Conservation (phyloP, 2,888 invertebrate genomes). For the Drosophila colorata region DNA sequence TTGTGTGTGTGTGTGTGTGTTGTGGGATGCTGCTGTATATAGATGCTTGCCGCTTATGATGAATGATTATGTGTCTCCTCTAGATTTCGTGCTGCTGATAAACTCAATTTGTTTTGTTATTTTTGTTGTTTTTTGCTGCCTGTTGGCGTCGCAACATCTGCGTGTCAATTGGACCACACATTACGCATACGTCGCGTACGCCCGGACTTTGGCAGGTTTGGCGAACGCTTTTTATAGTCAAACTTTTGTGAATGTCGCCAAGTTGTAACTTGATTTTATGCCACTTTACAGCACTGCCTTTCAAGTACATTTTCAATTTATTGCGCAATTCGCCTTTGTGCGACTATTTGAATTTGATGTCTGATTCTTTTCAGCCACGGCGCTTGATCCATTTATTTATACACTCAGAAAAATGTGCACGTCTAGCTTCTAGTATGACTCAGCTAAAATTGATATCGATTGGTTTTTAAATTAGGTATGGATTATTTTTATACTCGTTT, state of each 20-base stretch:
- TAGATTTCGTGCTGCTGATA: slow-evolving; percentile 67
- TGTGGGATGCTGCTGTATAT: slow-evolving; percentile 8
- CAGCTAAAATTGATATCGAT: neutral
- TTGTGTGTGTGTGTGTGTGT: neutral
- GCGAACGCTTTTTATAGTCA: slow-evolving; percentile 45
- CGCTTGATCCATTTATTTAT: neutral
- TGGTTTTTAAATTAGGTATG: neutral
- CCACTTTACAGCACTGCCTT: slow-evolving; percentile 32
- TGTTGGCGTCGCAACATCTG: slow-evolving; percentile 2
- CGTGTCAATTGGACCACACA: slow-evolving; percentile 34
- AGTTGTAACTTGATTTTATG: slow-evolving; percentile 44
- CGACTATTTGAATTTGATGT: slow-evolving; percentile 35
- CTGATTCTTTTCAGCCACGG: neutral
- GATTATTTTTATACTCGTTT: too few species aligned
- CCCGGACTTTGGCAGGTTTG: slow-evolving; percentile 14
- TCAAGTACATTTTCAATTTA: slow-evolving; percentile 38
- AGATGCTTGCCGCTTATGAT: slow-evolving; percentile 63
- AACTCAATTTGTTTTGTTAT: slow-evolving; percentile 68
- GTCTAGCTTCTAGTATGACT: neutral
- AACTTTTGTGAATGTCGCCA: slow-evolving; percentile 48
- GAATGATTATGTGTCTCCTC: slow-evolving; percentile 68
- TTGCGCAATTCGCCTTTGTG: slow-evolving; percentile 1
- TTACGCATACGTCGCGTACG: slow-evolving; percentile 60
- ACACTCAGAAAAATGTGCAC: neutral
- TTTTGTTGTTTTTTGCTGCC: slow-evolving; percentile 25